Conservation (phyloP, 2,113 vertebrate genomes). For the Meleagris gallopavo region DNA sequence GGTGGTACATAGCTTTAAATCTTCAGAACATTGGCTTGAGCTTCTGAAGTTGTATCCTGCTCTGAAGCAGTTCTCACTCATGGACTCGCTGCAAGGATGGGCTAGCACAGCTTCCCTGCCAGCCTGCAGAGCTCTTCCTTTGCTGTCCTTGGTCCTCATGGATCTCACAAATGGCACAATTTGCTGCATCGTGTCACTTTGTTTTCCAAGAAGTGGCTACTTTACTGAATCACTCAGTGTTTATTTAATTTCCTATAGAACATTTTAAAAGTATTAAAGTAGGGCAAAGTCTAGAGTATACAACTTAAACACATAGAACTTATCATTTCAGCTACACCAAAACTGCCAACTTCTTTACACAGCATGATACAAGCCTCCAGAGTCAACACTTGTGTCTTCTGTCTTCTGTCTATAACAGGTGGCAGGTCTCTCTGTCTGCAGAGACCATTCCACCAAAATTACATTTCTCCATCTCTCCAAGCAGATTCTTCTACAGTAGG, state of each 20-base stretch:
- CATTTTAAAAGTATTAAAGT: rapidly evolving
- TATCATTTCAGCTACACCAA: not conserved
- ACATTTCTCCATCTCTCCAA: not conserved
- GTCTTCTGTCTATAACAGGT: not conserved
- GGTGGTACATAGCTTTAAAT: not conserved
- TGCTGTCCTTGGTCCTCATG: not conserved
- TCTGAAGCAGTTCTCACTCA: not conserved
- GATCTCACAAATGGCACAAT: not conserved
- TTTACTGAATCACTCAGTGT: not conserved
- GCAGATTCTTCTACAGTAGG: not conserved
- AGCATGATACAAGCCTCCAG: not conserved
- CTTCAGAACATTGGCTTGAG: not conserved
- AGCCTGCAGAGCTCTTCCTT: not conserved
- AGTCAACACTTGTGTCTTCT: not conserved
- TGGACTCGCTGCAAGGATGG: not conserved
- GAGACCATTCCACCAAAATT: not conserved
- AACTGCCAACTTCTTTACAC: not conserved
- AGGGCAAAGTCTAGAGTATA: not conserved
- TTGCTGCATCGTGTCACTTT: not conserved
- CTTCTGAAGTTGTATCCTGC: not conserved
- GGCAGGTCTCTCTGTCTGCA: not conserved
- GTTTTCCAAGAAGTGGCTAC: not conserved
- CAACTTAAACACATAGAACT: not conserved
- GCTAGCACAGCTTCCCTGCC: not conserved
- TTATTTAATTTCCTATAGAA: not conserved